Evolutionary conservation across 1,140 invertebrate genomes (phyloP).

Genomic region (Caenorhabditis briggsae): DNA sequence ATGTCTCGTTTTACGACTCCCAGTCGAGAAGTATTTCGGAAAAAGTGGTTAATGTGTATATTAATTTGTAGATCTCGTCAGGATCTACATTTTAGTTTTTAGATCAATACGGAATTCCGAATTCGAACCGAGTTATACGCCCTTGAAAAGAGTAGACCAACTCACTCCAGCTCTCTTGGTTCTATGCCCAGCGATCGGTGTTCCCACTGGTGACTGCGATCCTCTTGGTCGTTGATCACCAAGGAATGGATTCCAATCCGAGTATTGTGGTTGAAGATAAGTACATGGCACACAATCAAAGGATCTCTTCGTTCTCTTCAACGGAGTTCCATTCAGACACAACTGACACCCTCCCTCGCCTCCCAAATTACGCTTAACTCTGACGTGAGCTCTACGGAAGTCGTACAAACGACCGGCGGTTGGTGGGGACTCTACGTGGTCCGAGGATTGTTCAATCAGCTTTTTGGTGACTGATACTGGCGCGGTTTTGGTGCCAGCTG

Average conservation of each 20-base stretch:
- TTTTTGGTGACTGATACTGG: constrained; percentile 11
- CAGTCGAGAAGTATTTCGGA: too few relatives aligned
- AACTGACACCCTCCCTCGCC: constrained; percentile 40
- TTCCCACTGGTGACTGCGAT: constrained; percentile 64
- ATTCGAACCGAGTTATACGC: too few relatives aligned
- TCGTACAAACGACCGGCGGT: constrained; percentile 62
- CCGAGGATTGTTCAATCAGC: constrained; percentile 13
- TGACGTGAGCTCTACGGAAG: constrained; percentile 41
- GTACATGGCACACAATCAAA: constrained; percentile 64
- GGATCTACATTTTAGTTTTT: too few relatives aligned
- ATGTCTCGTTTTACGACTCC: too few relatives aligned
- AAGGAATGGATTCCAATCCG: constrained; percentile 50
- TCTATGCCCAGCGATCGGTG: constrained; percentile 41
- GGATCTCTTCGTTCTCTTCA: constrained; percentile 58
- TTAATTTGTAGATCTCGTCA: too few relatives aligned
- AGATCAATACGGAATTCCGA: too few relatives aligned
- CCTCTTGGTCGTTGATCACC: constrained; percentile 24
- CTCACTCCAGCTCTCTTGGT: constrained; percentile 66
- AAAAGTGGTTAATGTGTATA: too few relatives aligned
- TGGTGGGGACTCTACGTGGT: constrained; percentile 42
- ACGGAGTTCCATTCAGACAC: constrained; percentile 64
- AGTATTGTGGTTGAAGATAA: constrained; percentile 65
- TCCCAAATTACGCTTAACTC: constrained; percentile 56
- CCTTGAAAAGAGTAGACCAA: too few relatives aligned
- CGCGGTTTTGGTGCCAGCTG: constrained; percentile 42